Evolutionary conservation across 2,797 vertebrate genomes (phyloP).

Genomic region (Poeciliopsis turneri): DNA sequence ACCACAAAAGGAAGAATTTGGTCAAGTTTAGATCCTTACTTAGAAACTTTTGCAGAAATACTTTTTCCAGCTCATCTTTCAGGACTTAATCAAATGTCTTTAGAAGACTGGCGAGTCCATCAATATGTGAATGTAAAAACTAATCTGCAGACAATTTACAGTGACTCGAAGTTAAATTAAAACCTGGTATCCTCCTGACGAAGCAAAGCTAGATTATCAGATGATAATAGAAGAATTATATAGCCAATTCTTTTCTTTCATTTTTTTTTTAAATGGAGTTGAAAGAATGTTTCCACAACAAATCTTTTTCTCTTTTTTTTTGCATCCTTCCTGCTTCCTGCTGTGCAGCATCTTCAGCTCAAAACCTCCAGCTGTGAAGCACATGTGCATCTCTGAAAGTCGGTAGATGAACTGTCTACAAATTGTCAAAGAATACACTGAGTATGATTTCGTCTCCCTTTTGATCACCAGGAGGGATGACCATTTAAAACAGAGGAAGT

Average conservation of each 20-base stretch:
- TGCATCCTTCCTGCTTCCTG: background rate
- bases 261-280: background rate
- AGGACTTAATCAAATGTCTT: background rate
- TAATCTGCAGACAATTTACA: background rate
- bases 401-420: background rate
- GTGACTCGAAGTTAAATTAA: background rate
- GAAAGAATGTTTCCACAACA: constrained; percentile 1
- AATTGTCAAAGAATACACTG: background rate
- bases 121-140: background rate
- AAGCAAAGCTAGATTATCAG: too few relatives aligned
- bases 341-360: constrained; percentile 8
- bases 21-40: background rate
- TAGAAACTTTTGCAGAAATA: background rate
- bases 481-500: background rate
- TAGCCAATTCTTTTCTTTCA: too few relatives aligned
- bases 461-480: constrained; percentile 1
- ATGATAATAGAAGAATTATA: background rate
- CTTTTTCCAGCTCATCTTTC: background rate
- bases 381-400: background rate
- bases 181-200: background rate
- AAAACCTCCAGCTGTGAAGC: constrained; percentile 11
- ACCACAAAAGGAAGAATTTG: background rate
- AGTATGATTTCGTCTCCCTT: background rate
- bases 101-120: background rate
- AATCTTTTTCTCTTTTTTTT: background rate